Percentiles rank a stretch among this genome's conserved stretches.
phyloP scores from a whole-genome alignment of 2,888 invertebrate genomes.

The Chrysolina oricalcia region DNA sequence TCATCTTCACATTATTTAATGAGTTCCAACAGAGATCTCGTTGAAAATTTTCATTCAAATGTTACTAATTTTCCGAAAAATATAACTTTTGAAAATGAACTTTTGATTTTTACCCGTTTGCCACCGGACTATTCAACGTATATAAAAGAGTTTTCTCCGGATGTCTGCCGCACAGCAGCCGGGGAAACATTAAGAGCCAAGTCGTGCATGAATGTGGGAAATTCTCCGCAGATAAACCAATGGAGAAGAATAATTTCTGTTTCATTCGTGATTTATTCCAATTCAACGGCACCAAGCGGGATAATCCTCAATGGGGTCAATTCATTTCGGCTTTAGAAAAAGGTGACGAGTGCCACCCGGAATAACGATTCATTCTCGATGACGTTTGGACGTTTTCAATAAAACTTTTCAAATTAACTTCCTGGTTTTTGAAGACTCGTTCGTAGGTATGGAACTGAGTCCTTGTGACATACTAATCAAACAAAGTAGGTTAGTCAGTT shows the following conservation, averaged over 20 bases:
- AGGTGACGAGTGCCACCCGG: constrained; percentile 2
- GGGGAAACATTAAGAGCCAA: constrained; percentile 5
- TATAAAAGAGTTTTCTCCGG: background rate
- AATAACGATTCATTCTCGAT: background rate
- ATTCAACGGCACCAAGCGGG: constrained; percentile 49
- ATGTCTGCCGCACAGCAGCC: background rate
- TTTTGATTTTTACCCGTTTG: background rate
- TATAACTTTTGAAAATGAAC: too few species aligned
- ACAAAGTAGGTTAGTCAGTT: too few species aligned
- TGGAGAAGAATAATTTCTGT: constrained; percentile 62
- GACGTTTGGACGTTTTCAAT: constrained; percentile 4
- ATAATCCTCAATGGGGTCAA: constrained; percentile 47
- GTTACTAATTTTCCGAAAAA: too few species aligned
- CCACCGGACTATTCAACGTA: background rate
- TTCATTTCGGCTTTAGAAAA: background rate
- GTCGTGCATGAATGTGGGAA: constrained; percentile 61
- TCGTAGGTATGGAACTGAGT: background rate
- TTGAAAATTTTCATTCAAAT: too few species aligned
- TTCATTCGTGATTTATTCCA: constrained; percentile 56
- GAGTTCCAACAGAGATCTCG: too few species aligned
- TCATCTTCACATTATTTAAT: too few species aligned
- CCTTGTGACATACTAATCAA: too few species aligned
- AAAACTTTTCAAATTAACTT: constrained; percentile 5
- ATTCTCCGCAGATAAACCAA: constrained; percentile 61
- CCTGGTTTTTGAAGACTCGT: background rate